These are phyloP conservation scores for Siniperca chuatsi DNA, from an alignment of 2,113 vertebrate genomes.

Conservation along the genomic window DNA sequence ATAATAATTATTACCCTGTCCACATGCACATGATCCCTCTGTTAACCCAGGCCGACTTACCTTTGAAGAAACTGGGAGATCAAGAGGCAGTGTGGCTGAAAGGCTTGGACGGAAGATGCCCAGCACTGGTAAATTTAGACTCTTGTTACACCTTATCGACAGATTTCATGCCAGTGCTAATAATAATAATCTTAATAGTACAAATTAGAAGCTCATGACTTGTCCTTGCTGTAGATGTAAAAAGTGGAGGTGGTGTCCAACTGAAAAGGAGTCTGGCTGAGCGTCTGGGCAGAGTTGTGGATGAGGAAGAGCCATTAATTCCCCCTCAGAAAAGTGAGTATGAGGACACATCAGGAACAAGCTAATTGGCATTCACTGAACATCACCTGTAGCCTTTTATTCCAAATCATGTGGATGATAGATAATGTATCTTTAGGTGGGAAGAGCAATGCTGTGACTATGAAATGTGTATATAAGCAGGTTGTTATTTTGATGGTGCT, in stretches of 20 bases:
- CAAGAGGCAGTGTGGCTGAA: constrained; percentile 79
- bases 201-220: not conserved
- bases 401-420: not conserved
- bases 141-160: not conserved
- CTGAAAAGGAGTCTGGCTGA: constrained; percentile 88
- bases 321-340: constrained; percentile 83
- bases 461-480: not conserved
- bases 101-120: constrained; percentile 84
- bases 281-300: constrained; percentile 89
- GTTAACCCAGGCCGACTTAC: not conserved
- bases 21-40: not conserved
- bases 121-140: constrained; percentile 41
- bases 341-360: not conserved
- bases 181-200: not conserved
- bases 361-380: not conserved
- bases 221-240: constrained; percentile 62
- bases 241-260: constrained; percentile 61
- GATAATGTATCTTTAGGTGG: not conserved
- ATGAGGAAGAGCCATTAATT: constrained; percentile 67
- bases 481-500: not conserved
- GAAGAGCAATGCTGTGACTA: not conserved
- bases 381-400: not conserved
- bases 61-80: constrained; percentile 81
- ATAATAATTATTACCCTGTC: not conserved
- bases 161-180: accelerated